Conservation (phyloP, 2,797 vertebrate genomes). For the Adrianichthys oophorus region DNA sequence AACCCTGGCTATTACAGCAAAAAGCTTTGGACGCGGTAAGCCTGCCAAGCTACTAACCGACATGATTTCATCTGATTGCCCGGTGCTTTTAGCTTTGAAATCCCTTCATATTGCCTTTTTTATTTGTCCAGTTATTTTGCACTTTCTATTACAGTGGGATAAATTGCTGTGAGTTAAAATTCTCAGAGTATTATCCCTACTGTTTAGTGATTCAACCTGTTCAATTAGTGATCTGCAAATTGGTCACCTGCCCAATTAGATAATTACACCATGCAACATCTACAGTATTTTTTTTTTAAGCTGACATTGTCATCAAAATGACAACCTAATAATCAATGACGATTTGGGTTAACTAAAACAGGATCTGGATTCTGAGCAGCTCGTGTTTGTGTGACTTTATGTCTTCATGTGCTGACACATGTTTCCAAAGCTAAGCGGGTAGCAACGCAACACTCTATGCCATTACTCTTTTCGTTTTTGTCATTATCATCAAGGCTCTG, state of each 20-base stretch:
- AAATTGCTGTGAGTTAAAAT: conserved; percentile 68
- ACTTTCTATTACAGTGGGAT: conserved; percentile 54
- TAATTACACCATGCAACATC: conserved; percentile 17
- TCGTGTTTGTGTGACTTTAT: conserved; percentile 18
- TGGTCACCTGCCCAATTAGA: conserved; percentile 53
- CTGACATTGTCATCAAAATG: conserved; percentile 29
- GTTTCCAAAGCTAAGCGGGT: conserved; percentile 22
- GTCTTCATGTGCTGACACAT: conserved; percentile 14
- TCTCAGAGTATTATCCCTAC: conserved; percentile 41
- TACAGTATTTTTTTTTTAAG: conserved; percentile 19
- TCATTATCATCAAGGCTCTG: conserved; percentile 15
- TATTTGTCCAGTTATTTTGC: conserved; percentile 61
- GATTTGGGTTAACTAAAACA: conserved; percentile 1
- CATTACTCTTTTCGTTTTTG: conserved; percentile 18
- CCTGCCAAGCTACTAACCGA: conserved; percentile 65
- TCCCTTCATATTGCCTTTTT: conserved; percentile 44
- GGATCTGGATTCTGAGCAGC: conserved; percentile 8
- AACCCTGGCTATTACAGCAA: conserved; percentile 67
- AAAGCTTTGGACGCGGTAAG: conserved; percentile 63
- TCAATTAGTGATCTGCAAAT: conserved; percentile 58
- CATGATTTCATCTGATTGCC: conserved; percentile 67
- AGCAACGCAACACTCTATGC: conserved; percentile 8
- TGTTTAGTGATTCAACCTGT: conserved; percentile 62
- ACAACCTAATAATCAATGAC: conserved; percentile 5
- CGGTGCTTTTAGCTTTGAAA: conserved; percentile 69